Base-by-base conservation (phyloP, 2,888 invertebrate species). In the Scaeva pyrastri region DNA sequence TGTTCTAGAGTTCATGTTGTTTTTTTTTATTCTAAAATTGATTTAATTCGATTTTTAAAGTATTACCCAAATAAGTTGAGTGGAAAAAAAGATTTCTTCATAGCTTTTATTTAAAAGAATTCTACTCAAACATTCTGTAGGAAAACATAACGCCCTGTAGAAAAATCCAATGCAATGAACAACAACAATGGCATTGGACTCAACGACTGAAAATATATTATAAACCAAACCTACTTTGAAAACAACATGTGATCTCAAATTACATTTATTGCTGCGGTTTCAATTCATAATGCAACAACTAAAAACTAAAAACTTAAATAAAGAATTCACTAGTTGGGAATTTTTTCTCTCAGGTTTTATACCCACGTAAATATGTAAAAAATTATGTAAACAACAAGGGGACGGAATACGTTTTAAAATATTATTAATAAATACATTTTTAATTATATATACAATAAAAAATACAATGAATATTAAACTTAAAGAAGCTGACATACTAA, bases 241-340 rank as follows among this genome's bases (percentile, higher is more conserved):
- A 70, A 73, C 43, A 72, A 68, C 74, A 86, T 86, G 85, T 81
- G 85, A 86, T 86, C 85, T 86, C 77, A 81, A 86, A 62, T 81
- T 86, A 86, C 70, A 64, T 77, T 81, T 80, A 68, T 73, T 60
- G 73, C 76, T 86, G 85, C 81, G 85, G 85, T 86, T 86, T 86
- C 85, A 86, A 77, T 62, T 39, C 64, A 74, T 73, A 76, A 77
- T 68, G 50, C 68, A 56, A 77, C 64, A 70, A 10, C 4, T n/a
- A 16, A 52, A 23, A 31, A 19, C 16, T 16, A 56, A 56, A 7
- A 56, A 74, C 66, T 45, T 5, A 41, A 41, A 64, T 21, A 5
- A 21, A 58, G 31, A 72, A 58, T 11, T 31, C 11, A 16, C 62
- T 2, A 72, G 55, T 66, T 76, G 80, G 72, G 72, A 80, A 72